Evolutionary conservation across 2,888 invertebrate genomes (phyloP), one percentile per base, ranked within the genome.

Genomic region (Coenonympha glycerion): DNA sequence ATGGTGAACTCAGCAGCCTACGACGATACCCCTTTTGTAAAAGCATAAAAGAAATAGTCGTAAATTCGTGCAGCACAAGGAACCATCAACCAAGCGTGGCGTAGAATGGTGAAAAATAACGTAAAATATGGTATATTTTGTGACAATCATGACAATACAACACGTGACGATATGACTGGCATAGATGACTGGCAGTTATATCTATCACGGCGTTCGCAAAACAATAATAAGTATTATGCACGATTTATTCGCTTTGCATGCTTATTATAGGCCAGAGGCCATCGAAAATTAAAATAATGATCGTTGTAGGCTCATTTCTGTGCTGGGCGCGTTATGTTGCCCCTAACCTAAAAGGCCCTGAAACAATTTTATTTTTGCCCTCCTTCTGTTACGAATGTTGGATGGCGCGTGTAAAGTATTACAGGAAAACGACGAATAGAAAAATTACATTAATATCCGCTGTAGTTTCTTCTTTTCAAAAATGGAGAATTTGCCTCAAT

Each of bases 121-220:
- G 44, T 33, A 34, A 13, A 4, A 40, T 40, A 49, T 39, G 36
- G 28, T 28, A 36, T 70, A 72, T 58, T 71, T 65, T 64, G 67
- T 69, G 66, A 67, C 65, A 66, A 58, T 65, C 64, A 67, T 69
- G 66, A 67, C 65, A 66, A 58, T 67, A 70, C 69, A 69, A 69
- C 69, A 70, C 79, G 77, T 78, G 80, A 79, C 73, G 66, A 49
- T 21, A n/a, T n/a, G n/a, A 47, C 47, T 53, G 5, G 11, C 33
- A 50, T n/a, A n/a, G n/a, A n/a, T n/a, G n/a, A 47, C 47, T 53
- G 5, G 11, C 33, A 50, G 50, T 47, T 34, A 36, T 40, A 44
- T 67, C 71, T 40, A 44, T 67, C 71, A 65, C 71, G 66, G 68
- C 65, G 71, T 58, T 64, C 66, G 65, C 60, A 59, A 62, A 67